Base-by-base conservation (phyloP, 2,888 invertebrate species). In the Amphipyra tragopoginis region DNA sequence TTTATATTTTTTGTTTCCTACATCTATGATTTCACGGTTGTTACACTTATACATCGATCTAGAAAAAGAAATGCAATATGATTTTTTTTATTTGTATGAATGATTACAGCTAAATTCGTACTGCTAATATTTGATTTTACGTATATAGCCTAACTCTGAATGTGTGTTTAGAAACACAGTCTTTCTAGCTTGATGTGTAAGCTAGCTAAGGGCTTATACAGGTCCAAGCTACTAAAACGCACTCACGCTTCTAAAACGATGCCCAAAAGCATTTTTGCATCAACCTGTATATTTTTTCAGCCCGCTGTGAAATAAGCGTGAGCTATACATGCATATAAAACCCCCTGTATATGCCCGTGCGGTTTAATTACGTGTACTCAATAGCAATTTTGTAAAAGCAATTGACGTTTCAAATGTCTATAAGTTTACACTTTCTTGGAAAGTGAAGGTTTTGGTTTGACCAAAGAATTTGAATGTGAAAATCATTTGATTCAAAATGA, bases 41-140 rank as follows among this genome's bases (percentile, higher is more conserved):
- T 79, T 79, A 87, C 85, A 84, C 74, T 60, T 77, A 86, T 75
- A 85, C 81, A 82, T 77, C 74, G 61, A 84, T 75, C 77, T 82
- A 81, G 65, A 60, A 66, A 29, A 66, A 53, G 38, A 70, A 72
- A 65, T 75, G 66, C 65, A 62, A 69, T 62, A 71, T 72, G 55
- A 65, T 65, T 69, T 61, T 52, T 59, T 68, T 62, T 68, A 49
- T 56, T 65, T 64, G 67, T 13, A 69, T 39, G 49, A 44, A 69
- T 42, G 53, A 47, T 52, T 55, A 77, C 39, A 64, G 70, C 66
- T 77, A 79, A 80, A 68, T 70, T 77, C 80, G 74, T 77, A 79
- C 56, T 49, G 58, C 70, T 79, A 77, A 49, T 61, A 59, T 15
- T 63, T 65, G 53, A 50, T 58, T 65, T 79, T 77, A 80, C 77